Conservation (phyloP, 2,797 vertebrate species). For the Malacoraja senta region DNA sequence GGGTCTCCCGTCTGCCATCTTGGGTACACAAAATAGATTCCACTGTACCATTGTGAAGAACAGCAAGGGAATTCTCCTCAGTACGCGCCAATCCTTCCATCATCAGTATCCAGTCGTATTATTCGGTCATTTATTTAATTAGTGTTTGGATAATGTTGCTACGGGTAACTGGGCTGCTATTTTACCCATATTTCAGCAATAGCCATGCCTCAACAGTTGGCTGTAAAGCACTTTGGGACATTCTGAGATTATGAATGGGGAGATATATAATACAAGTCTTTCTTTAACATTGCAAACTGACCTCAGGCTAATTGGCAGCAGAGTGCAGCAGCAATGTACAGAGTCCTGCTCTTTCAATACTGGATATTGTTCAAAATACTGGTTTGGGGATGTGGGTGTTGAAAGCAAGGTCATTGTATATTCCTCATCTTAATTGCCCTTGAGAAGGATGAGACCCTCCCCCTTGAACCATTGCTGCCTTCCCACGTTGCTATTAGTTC, state of each 20-base stretch:
- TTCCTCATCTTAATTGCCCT: not conserved
- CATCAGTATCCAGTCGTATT: too few species aligned
- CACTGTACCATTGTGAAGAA: not conserved
- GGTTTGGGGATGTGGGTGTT: not conserved
- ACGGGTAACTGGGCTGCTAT: not conserved
- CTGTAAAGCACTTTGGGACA: not conserved
- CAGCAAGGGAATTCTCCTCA: not conserved
- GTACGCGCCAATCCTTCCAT: not conserved
- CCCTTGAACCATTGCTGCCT: too few species aligned
- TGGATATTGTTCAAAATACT: not conserved
- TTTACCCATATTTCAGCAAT: not conserved
- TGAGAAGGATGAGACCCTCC: not conserved
- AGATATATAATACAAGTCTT: not conserved
- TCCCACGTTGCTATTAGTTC: not conserved
- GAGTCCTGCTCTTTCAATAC: not conserved
- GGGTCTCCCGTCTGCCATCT: not conserved
- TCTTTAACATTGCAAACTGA: conserved; percentile 6
- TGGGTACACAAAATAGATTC: not conserved
- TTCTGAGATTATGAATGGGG: not conserved
- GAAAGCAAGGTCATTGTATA: not conserved
- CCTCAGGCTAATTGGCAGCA: not conserved
- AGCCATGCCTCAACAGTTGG: not conserved
- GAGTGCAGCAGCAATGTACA: not conserved
- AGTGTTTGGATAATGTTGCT: not conserved
- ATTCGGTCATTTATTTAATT: not conserved